Base-by-base conservation (phyloP, 1,140 invertebrate species). In the Drosophila kanapiae region DNA sequence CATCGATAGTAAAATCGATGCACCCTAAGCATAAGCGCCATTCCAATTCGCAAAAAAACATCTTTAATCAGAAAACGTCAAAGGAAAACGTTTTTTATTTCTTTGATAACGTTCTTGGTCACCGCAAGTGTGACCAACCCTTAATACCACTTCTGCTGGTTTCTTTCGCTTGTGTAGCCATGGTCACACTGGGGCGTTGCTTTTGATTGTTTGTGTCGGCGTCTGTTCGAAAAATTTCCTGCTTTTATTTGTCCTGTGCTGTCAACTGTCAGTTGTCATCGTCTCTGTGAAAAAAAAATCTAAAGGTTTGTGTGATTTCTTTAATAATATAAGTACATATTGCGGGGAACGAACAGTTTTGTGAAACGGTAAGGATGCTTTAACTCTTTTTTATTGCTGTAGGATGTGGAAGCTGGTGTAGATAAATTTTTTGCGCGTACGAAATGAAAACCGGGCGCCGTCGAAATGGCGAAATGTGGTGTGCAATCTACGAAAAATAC, bases 161-260 rank as follows among this genome's bases (percentile, higher is more conserved):
- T 31, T 31, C 11, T 51, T 51, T 40, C 13, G 6, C 31, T 2
- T 10, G 10, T 1, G 14, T n/a, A n/a, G 8, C 48, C 27, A 51
- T n/a, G 57, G 27, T 59, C 57, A 27, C 40, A 45, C 40, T 59
- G 27, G 35, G 29, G 64, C 64, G 64, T 68, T 68, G 43, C n/a
- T 62, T 71, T 23, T 49, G 56, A 49, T 75, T 75, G 48, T 75
- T 76, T 76, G 42, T 65, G 31, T 51, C 53, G 71, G 74, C 71
- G 71, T 77, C 75, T 37, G 54, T 77, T 76, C 40, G 27, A 51
- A 51, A 31, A 60, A n/a, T 11, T 16, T 37, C 27, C 53, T 31
- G 14, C 27, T 37, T 37, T 14, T 31, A 35, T 37, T 42, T 75
- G 14, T 40, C 37, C 14, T 40, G 35, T 42, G 57, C 61, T 40